Evolutionary conservation across 2,888 invertebrate genomes (phyloP).

Genomic region (Agonum fuliginosum): DNA sequence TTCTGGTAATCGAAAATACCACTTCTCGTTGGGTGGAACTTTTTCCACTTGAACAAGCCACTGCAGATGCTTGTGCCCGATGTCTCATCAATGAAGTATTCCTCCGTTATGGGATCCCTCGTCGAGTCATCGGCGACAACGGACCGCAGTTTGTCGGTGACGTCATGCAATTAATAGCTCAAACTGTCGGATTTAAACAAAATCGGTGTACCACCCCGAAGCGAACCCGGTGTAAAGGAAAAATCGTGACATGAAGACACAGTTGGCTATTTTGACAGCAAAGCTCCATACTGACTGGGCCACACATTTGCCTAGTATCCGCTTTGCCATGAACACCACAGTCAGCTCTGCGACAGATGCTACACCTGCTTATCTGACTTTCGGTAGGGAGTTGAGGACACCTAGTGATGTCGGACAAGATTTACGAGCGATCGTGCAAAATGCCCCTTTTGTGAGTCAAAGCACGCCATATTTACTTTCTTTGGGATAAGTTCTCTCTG

Average conservation of each 20-base stretch:
- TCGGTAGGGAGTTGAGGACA: conserved; percentile 65
- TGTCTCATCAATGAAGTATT: background rate
- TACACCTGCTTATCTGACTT: conserved; percentile 65
- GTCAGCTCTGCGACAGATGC: conserved; percentile 61
- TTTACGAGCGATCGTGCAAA: background rate
- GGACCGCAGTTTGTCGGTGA: background rate
- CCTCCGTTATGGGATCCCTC: background rate
- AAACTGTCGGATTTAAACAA: background rate
- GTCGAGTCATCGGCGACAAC: background rate
- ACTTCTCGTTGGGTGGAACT: conserved; percentile 65
- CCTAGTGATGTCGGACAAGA: conserved; percentile 59
- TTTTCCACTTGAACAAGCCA: conserved; percentile 62
- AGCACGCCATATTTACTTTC: background rate
- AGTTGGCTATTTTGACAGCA: conserved; percentile 64
- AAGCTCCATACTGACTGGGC: conserved; percentile 65
- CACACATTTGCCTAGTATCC: conserved; percentile 62
- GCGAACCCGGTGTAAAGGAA: conserved; percentile 67
- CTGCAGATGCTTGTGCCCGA: conserved; percentile 61
- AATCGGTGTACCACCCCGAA: conserved; percentile 67
- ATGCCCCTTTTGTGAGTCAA: background rate
- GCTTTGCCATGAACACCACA: conserved; percentile 65
- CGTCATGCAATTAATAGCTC: background rate
- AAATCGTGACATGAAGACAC: conserved; percentile 66
- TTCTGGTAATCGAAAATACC: conserved; percentile 63
- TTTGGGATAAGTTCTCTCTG: background rate